These are phyloP conservation scores for Propithecus coquereli DNA, from an alignment of 2,113 vertebrate species.

Conservation along the genomic window DNA sequence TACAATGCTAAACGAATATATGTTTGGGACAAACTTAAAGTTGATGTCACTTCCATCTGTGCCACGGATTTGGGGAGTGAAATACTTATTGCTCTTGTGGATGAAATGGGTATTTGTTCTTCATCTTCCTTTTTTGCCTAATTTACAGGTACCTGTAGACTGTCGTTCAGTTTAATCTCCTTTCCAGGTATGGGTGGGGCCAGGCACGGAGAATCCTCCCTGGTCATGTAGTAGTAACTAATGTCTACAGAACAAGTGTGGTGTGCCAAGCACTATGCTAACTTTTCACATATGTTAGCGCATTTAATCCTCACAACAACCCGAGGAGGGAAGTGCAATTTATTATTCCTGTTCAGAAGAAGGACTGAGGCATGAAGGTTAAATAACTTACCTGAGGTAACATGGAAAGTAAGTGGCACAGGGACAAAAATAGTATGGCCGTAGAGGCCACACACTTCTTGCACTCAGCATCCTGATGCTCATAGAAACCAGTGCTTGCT, in stretches of 20 bases:
- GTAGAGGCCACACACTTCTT: not conserved
- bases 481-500: not conserved
- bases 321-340: not conserved
- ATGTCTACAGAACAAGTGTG: fast-evolving
- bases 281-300: not conserved
- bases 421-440: not conserved
- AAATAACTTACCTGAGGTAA: not conserved
- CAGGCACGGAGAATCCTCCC: not conserved
- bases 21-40: constrained; percentile 80
- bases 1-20: constrained; percentile 55
- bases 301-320: not conserved
- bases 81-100: constrained; percentile 82
- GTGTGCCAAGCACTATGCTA: not conserved
- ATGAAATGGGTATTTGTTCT: constrained; percentile 87
- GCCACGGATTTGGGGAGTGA: constrained; percentile 74
- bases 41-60: constrained; percentile 83
- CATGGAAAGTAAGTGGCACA: not conserved
- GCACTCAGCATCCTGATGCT: not conserved
- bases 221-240: not conserved
- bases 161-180: not conserved
- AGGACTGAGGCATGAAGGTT: not conserved
- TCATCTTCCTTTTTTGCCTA: not conserved
- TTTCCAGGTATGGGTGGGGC: not conserved
- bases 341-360: not conserved
- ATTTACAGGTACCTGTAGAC: not conserved